Conservation (phyloP, 2,888 invertebrate species). For the Nezara viridula region DNA sequence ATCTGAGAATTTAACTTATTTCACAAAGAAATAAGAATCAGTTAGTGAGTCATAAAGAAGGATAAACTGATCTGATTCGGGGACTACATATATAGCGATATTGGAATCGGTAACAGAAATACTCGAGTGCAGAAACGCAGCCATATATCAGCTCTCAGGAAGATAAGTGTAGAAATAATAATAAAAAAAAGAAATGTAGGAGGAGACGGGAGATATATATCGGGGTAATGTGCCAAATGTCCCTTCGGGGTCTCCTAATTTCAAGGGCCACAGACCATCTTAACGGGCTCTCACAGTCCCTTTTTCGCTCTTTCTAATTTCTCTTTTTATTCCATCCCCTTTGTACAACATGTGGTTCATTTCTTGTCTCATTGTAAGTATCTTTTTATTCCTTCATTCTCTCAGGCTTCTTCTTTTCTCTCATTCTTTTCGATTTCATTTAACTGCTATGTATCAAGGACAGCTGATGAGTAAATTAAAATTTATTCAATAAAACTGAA, state of each 20-base stretch:
- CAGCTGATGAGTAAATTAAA: too few species aligned
- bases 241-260: conserved; percentile 34
- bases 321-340: conserved; percentile 21
- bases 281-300: conserved; percentile 9
- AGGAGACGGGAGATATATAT: conserved; percentile 2
- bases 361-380: background rate
- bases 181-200: conserved; percentile 34
- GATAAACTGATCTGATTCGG: background rate
- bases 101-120: background rate
- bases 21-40: background rate
- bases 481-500: too few species aligned
- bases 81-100: background rate
- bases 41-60: background rate
- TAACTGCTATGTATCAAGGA: too few species aligned
- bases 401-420: too few species aligned
- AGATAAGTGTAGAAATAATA: conserved; percentile 44
- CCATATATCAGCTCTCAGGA: background rate
- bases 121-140: background rate
- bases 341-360: conserved; percentile 51
- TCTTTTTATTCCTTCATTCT: background rate
- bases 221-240: conserved; percentile 49
- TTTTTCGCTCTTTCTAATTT: conserved; percentile 23
- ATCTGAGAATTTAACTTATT: background rate
- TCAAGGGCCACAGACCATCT: conserved; percentile 42
- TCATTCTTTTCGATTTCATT: too few species aligned